Evolutionary conservation across 2,797 vertebrate species (phyloP).

Genomic region (Heteromormyrus szaboi): DNA sequence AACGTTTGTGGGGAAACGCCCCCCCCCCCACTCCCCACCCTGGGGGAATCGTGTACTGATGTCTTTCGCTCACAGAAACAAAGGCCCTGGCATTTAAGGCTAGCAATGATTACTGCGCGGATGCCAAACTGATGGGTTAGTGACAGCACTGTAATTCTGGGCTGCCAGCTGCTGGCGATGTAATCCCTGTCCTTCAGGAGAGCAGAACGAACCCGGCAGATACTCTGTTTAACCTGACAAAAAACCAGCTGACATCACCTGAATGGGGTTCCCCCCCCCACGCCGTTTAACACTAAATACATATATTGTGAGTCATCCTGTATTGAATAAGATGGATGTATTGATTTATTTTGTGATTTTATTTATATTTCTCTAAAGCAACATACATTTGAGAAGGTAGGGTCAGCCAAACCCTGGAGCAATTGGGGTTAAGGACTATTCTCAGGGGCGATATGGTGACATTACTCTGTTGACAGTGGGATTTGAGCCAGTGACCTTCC

Average conservation of each 20-base stretch:
- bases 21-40: not conserved
- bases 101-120: not conserved
- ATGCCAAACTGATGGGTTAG: not conserved
- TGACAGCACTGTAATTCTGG: not conserved
- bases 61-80: not conserved
- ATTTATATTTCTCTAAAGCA: not conserved
- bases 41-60: not conserved
- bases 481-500: not conserved
- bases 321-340: not conserved
- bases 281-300: not conserved
- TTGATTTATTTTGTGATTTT: not conserved
- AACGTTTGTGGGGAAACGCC: not conserved
- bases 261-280: not conserved
- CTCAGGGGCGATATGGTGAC: not conserved
- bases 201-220: not conserved
- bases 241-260: not conserved
- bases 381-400: not conserved
- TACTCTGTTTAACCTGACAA: not conserved
- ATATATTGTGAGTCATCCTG: not conserved
- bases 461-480: not conserved
- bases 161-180: not conserved
- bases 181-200: not conserved
- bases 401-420: not conserved
- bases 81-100: not conserved
- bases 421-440: not conserved